phyloP scores from a whole-genome alignment of 2,113 vertebrate genomes.

The Anas platyrhynchos region DNA sequence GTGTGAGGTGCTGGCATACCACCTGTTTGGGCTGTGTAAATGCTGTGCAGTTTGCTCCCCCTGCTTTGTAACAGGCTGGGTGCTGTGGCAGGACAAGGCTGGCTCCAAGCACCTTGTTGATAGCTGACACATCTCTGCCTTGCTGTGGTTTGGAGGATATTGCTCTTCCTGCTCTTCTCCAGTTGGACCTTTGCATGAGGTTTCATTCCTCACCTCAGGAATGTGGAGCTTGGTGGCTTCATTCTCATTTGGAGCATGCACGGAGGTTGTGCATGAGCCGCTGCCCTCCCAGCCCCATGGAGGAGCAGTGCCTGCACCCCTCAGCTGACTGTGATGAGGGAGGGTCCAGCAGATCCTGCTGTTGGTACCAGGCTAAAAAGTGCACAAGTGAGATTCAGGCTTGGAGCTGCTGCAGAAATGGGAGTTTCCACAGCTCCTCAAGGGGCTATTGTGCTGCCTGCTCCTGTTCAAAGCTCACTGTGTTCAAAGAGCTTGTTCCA shows the following conservation, averaged over 20 bases:
- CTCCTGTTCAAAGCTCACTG: not conserved
- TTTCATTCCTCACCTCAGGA: not conserved
- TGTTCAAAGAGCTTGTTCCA: not conserved
- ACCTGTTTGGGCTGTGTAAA: not conserved
- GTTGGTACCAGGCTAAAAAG: not conserved
- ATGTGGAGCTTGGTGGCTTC: not conserved
- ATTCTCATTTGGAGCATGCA: not conserved
- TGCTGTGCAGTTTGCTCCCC: not conserved
- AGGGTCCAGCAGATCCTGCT: not conserved
- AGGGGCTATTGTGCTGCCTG: not conserved
- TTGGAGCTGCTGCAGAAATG: not conserved
- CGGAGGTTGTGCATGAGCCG: accelerated
- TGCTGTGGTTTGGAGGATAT: accelerated
- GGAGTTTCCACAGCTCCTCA: not conserved
- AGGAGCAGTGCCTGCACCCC: not conserved
- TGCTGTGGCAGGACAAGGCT: not conserved
- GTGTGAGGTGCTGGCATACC: not conserved
- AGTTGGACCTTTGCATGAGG: not conserved
- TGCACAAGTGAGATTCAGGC: not conserved
- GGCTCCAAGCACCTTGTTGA: not conserved
- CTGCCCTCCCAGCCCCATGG: not conserved
- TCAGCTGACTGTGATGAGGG: not conserved
- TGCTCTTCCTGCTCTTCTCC: not conserved
- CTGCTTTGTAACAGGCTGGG: not conserved
- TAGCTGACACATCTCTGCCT: not conserved